phyloP scores from a whole-genome alignment of 1,140 invertebrate species.

The Papilio aristodemus region DNA sequence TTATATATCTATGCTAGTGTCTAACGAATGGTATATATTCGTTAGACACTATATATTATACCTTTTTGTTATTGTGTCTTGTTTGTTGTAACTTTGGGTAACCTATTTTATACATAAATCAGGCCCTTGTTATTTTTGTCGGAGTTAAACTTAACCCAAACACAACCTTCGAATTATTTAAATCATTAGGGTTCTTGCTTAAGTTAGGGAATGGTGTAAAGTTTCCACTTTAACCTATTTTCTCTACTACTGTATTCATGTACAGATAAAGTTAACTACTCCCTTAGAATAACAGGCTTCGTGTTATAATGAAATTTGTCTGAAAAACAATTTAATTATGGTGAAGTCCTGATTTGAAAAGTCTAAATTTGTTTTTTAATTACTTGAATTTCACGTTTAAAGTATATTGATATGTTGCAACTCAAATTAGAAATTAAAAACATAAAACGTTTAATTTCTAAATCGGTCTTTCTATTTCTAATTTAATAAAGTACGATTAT shows the following conservation, averaged over 20 bases:
- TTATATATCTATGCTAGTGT: too few relatives aligned
- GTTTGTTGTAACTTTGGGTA: not conserved
- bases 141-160: not conserved
- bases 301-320: not conserved
- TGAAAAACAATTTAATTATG: not conserved
- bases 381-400: too few relatives aligned
- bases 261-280: not conserved
- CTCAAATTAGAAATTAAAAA: too few relatives aligned
- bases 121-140: conserved; percentile 7
- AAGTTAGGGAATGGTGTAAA: conserved; percentile 2
- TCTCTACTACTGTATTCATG: not conserved
- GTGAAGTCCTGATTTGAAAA: too few relatives aligned
- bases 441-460: too few relatives aligned
- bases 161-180: conserved; percentile 2
- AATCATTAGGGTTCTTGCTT: conserved; percentile 6
- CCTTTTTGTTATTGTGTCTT: not conserved
- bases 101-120: not conserved
- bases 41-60: too few relatives aligned
- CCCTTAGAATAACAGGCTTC: not conserved
- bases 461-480: too few relatives aligned
- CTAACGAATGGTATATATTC: too few relatives aligned
- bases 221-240: conserved; percentile 2
- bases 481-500: too few relatives aligned
- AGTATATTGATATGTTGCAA: too few relatives aligned
- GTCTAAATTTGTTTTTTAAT: not conserved